phyloP scores from a whole-genome alignment of 2,797 vertebrate genomes.

The Ceryle rudis region DNA sequence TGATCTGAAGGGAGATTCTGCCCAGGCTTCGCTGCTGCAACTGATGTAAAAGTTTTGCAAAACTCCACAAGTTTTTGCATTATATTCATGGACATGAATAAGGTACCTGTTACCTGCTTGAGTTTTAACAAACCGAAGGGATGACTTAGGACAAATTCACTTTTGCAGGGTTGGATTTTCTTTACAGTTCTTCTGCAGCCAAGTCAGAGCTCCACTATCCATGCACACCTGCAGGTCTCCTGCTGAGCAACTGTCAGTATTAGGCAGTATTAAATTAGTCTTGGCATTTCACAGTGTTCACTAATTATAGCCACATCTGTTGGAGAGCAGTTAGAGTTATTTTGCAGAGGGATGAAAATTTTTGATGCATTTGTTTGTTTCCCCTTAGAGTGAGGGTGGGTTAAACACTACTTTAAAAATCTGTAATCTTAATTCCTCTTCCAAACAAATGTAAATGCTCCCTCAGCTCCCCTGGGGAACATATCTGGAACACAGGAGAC shows the following conservation, averaged over 20 bases:
- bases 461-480: neutral
- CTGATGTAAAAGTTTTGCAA: neutral
- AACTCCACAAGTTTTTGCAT: neutral
- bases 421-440: constrained; percentile 38
- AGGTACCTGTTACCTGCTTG: neutral
- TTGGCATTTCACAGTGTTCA: constrained; percentile 5
- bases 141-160: neutral
- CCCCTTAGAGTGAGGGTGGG: constrained; percentile 2
- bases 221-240: constrained; percentile 16
- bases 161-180: neutral
- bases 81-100: neutral
- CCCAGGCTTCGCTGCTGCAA: neutral
- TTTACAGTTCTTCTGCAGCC: neutral
- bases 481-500: neutral
- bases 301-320: constrained; percentile 51
- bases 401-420: constrained; percentile 40
- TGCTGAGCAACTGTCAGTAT: neutral
- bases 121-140: neutral
- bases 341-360: neutral
- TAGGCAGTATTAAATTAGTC: neutral
- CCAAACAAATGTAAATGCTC: neutral
- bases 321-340: neutral
- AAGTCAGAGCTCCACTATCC: neutral
- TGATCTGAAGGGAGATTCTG: neutral
- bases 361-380: constrained; percentile 31